phyloP scores from a whole-genome alignment of 2,888 invertebrate species.

The Homarus gammarus region DNA sequence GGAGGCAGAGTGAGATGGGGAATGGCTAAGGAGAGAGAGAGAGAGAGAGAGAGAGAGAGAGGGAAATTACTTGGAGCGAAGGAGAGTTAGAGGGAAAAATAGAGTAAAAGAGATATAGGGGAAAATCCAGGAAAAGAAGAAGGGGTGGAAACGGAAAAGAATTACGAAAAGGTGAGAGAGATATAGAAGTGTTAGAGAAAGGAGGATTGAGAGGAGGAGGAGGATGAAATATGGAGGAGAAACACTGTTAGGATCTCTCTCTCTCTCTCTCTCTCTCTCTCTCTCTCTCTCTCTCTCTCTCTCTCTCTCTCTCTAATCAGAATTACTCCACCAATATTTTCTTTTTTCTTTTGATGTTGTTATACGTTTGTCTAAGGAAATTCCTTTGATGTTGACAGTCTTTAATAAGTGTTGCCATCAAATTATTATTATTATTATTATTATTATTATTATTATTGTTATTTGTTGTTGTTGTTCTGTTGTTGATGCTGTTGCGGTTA shows the following conservation, averaged over 20 bases:
- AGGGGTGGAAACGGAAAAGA: background rate
- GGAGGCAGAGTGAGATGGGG: background rate
- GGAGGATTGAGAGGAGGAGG: background rate
- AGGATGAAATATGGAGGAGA: background rate
- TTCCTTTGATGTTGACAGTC: no score
- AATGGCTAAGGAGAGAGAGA: background rate
- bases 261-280: background rate
- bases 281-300: conserved; percentile 14
- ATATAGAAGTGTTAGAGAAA: background rate
- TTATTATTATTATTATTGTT: no score
- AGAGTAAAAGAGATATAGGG: background rate
- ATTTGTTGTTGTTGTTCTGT: no score
- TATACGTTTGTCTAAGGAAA: no score
- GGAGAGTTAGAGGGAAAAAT: background rate
- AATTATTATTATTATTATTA: no score
- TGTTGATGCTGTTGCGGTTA: no score
- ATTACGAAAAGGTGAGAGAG: background rate
- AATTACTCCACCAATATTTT: no score
- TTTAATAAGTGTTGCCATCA: no score
- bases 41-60: conserved; percentile 6
- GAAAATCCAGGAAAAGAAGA: conserved; percentile 3
- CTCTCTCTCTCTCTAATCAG: no score
- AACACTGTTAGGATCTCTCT: background rate
- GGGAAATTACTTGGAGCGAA: no score
- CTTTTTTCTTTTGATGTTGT: no score